Conservation (phyloP, 2,797 vertebrate genomes). For the Paratrypauchen microcephalus region DNA sequence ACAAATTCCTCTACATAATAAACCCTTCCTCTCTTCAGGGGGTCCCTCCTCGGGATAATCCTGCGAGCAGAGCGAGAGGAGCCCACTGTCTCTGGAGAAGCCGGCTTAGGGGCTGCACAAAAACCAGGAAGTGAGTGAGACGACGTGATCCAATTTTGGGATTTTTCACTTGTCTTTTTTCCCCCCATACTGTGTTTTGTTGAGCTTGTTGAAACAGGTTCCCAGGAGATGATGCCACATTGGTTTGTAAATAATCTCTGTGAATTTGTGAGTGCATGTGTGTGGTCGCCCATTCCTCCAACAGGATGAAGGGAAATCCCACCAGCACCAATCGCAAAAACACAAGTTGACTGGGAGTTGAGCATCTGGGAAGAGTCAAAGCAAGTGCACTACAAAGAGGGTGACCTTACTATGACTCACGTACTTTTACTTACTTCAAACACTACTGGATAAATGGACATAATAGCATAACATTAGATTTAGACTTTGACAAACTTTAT, state of each 20-base stretch:
- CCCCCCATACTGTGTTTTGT: constrained; percentile 32
- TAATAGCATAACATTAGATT: background rate
- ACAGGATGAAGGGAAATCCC: constrained; percentile 38
- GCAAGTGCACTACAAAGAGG: constrained; percentile 1
- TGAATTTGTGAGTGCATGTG: constrained; percentile 27
- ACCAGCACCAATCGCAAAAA: background rate
- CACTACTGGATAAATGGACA: background rate
- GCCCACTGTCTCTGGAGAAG: constrained; percentile 43
- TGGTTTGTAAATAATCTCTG: constrained; percentile 40
- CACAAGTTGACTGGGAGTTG: constrained; percentile 4
- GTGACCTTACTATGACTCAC: constrained; percentile 48
- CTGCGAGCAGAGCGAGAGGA: constrained; percentile 37
- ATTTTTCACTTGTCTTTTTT: constrained; percentile 30
- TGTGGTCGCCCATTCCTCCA: constrained; percentile 21
- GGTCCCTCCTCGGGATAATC: constrained; percentile 55
- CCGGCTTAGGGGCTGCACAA: constrained; percentile 15
- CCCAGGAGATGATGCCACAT: constrained; percentile 50
- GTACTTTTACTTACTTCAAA: background rate
- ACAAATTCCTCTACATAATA: constrained; percentile 11
- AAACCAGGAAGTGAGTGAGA: constrained; percentile 21
- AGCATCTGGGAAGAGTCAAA: background rate
- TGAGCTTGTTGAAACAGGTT: constrained; percentile 47
- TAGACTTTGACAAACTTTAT: no score
- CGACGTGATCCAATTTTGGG: constrained; percentile 62
- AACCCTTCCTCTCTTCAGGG: constrained; percentile 13